Conservation (phyloP, 2,888 invertebrate genomes). For the Dioctria rufipes region DNA sequence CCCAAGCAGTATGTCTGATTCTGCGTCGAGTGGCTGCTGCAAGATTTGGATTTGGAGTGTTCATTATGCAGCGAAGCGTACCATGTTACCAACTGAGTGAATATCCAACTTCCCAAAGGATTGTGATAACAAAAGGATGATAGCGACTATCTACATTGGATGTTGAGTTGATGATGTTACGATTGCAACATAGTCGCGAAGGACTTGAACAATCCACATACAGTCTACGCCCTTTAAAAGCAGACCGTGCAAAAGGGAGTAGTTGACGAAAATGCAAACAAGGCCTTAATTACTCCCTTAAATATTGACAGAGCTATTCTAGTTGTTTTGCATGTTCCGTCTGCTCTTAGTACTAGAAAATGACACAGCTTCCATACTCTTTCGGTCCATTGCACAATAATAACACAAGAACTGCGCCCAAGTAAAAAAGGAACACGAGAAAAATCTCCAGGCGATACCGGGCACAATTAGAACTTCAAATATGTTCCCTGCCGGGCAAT, state of each 20-base stretch:
- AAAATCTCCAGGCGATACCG: not conserved
- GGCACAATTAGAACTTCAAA: not conserved
- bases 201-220: too few species aligned
- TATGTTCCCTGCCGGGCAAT: not conserved
- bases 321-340: not conserved
- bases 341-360: not conserved
- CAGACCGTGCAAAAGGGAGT: not conserved
- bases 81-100: slow-evolving; percentile 4
- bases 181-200: not conserved
- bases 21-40: slow-evolving; percentile 10
- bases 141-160: not conserved
- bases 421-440: not conserved
- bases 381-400: not conserved
- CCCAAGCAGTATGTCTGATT: slow-evolving; percentile 15
- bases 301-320: slow-evolving; percentile 52
- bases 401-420: not conserved
- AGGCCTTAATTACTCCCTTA: slow-evolving; percentile 55
- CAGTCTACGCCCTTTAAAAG: not conserved
- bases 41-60: slow-evolving; percentile 20
- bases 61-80: not conserved
- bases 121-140: not conserved
- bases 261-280: slow-evolving; percentile 53
- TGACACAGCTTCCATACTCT: not conserved
- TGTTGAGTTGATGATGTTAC: not conserved
- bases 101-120: not conserved